Base-by-base conservation (phyloP, 2,888 invertebrate genomes). In the Arge pagana region DNA sequence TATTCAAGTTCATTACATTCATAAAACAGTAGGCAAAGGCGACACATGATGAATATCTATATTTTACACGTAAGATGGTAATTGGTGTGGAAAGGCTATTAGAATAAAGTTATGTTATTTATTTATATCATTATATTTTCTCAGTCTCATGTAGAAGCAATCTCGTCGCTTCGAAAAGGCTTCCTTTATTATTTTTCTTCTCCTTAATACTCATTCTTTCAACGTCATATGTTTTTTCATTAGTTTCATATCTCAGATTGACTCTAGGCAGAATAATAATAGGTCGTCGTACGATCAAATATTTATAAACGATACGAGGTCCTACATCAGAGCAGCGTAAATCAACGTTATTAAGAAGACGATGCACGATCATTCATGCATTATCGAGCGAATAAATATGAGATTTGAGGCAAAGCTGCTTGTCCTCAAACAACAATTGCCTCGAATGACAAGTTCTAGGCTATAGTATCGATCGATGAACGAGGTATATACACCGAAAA, bases 131-230 rank as follows among this genome's bases (percentile, higher is more conserved):
- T 35, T 28, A 36, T 48, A 30, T 41, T 7, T 62, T 60, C 63
- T 72, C 72, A 72, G 72, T 72, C 72, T 72, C 69, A 70, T 70
- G 60, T 67, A 63, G 62, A 64, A 68, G 63, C 64, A 67, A 70
- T 70, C 66, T 67, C 68, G 58, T 68, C 58, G 18, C 19, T 55
- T 28, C 21, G 45, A 23, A 41, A 45, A 13, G 35, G 23, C 33
- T 35, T 24, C 31, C 23, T 33, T 33, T 16, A 45, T 45, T 45
- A 45, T 33, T 13, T 45, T 45, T 15, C 45, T 45, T 45, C 35
- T 33, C 19, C 35, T 33, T 5, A 45, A 45, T 35, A 45, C 31
- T 45, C 45, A 19, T 21, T 24, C 28, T 45, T 7, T 24, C 16
- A 21, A 16, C 24, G 23, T n/a, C n/a, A 45, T 45, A 45, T 10